Conservation (phyloP, 1,140 invertebrate species). For the Anadara kagoshimensis region DNA sequence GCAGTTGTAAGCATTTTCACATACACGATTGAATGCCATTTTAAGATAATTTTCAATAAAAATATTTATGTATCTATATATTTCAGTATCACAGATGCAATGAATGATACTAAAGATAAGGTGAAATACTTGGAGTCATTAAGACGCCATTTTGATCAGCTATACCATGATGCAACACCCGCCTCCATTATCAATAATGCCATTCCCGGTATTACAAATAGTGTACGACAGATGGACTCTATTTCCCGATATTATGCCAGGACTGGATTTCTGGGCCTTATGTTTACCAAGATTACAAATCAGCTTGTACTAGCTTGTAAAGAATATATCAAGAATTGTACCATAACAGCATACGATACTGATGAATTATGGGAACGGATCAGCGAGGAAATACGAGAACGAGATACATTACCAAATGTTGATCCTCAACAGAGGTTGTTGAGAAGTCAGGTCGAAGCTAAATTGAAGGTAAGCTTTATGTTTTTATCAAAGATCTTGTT, state of each 20-base stretch:
- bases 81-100: constrained; percentile 72
- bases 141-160: constrained; percentile 68
- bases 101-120: constrained; percentile 74
- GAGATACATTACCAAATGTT: constrained; percentile 42
- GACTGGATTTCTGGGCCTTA: constrained; percentile 70
- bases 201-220: constrained; percentile 67
- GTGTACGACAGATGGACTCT: constrained; percentile 72
- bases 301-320: constrained; percentile 72
- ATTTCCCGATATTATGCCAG: constrained; percentile 71
- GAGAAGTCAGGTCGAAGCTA: constrained; percentile 62
- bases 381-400: constrained; percentile 59
- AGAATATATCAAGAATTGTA: constrained; percentile 68
- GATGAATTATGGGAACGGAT: constrained; percentile 69
- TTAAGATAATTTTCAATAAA: too few relatives aligned
- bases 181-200: constrained; percentile 65
- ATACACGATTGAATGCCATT: too few relatives aligned
- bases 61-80: too few relatives aligned
- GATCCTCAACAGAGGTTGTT: constrained; percentile 61
- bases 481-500: too few relatives aligned
- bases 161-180: constrained; percentile 69
- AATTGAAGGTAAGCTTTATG: constrained; percentile 60
- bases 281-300: constrained; percentile 72
- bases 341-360: constrained; percentile 60
- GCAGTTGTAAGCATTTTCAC: too few relatives aligned
- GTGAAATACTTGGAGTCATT: constrained; percentile 72